A percentile compares a stretch with the other conserved stretches of the same genome.
These are phyloP conservation scores for Ceramica pisi DNA, from an alignment of 2,888 invertebrate genomes.

Conservation along the genomic window DNA sequence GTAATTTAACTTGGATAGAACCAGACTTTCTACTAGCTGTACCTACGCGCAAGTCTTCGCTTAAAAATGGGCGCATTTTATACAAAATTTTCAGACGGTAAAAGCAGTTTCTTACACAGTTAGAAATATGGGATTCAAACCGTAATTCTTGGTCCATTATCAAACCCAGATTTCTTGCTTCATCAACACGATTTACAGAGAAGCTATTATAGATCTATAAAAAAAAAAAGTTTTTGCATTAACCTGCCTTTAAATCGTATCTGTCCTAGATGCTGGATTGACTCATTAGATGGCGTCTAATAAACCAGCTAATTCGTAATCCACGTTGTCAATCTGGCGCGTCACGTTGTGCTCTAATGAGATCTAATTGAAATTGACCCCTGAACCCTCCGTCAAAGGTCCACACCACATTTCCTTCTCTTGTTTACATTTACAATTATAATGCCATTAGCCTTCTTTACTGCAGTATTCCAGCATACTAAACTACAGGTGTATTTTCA, in stretches of 20 bases:
- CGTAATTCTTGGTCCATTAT: too few species aligned
- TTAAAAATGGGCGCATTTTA: too few species aligned
- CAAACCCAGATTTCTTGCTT: too few species aligned
- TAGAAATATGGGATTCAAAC: too few species aligned
- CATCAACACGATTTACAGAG: too few species aligned
- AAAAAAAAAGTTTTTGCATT: not conserved
- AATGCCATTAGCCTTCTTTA: constrained; percentile 32
- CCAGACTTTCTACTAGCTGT: too few species aligned
- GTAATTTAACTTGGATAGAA: too few species aligned
- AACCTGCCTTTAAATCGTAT: not conserved
- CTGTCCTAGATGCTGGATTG: not conserved
- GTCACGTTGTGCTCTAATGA: constrained; percentile 44
- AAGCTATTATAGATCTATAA: too few species aligned
- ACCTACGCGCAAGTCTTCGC: too few species aligned
- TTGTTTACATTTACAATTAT: constrained; percentile 28
- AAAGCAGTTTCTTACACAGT: too few species aligned
- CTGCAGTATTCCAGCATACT: not conserved
- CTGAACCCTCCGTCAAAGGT: constrained; percentile 37
- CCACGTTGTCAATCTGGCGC: not conserved
- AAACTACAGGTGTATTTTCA: constrained; percentile 2
- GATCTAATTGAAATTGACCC: constrained; percentile 59
- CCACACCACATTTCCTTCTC: constrained; percentile 36
- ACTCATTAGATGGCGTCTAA: not conserved
- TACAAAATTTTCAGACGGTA: too few species aligned
- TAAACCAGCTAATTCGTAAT: constrained; percentile 1